A percentile compares a stretch with the other conserved stretches of the same genome.
Evolutionary conservation across 2,888 invertebrate genomes (phyloP).

Genomic region (Caenorhabditis sp.): DNA sequence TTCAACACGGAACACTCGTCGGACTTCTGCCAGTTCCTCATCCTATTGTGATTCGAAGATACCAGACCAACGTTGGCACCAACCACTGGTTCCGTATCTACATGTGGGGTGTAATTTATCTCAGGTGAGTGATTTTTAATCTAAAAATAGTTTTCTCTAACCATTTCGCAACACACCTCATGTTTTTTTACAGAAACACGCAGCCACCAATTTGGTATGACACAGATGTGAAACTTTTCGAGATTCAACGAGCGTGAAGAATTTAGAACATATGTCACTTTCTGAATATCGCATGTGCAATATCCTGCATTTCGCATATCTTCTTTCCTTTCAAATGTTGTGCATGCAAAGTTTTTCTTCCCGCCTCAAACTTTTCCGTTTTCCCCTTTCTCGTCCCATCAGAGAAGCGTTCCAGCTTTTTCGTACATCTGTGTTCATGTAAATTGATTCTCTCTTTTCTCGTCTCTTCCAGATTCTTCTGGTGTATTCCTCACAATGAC

Average conservation of each 20-base stretch:
- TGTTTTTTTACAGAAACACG: conserved; percentile 90
- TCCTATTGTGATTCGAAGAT: conserved; percentile 98
- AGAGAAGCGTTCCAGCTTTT: conserved; percentile 39
- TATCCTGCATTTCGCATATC: conserved; percentile 57
- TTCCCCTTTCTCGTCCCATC: conserved; percentile 12
- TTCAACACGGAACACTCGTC: conserved; percentile 98
- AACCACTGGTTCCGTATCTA: conserved; percentile 99
- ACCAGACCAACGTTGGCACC: conserved; percentile 97
- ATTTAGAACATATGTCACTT: conserved; percentile 55
- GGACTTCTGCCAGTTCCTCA: conserved; percentile 98
- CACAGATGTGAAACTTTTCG: conserved; percentile 98
- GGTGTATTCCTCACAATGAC: conserved; percentile 33
- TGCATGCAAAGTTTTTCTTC: conserved; percentile 24
- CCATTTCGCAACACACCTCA: conserved; percentile 23
- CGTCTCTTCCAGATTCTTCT: conserved; percentile 3
- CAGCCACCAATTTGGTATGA: conserved; percentile 99
- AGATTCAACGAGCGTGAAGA: conserved; percentile 88
- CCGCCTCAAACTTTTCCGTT: background rate
- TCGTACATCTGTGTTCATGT: conserved; percentile 51
- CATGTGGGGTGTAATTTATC: conserved; percentile 99
- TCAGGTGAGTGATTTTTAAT: conserved; percentile 87
- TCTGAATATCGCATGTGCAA: conserved; percentile 62
- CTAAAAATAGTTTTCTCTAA: background rate
- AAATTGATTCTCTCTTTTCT: conserved; percentile 42
- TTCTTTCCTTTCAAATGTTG: conserved; percentile 34